Evolutionary conservation across 2,113 vertebrate genomes (phyloP).

Genomic region (Mus spicilegus): DNA sequence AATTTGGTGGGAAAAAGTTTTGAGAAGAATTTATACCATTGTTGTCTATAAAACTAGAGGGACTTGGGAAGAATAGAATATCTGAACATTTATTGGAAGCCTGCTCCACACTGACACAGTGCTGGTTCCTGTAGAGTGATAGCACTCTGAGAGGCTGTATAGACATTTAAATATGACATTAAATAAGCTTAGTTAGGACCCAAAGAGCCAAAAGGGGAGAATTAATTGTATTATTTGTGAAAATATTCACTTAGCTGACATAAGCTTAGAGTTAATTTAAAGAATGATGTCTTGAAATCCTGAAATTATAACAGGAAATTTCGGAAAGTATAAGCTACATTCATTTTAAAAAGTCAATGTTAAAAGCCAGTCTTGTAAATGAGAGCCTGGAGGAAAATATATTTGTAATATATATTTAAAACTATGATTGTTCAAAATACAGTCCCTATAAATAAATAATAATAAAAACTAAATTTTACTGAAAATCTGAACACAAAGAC

Average conservation of each 20-base stretch:
- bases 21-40: slow-evolving; percentile 12
- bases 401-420: slow-evolving; percentile 47
- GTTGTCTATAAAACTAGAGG: slow-evolving; percentile 10
- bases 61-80: slow-evolving; percentile 19
- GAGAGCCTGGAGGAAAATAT: neutral
- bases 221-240: slow-evolving; percentile 51
- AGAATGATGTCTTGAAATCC: slow-evolving; percentile 26
- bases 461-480: neutral
- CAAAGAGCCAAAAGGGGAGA: neutral
- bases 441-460: neutral
- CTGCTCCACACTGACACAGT: neutral
- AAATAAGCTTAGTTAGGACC: neutral
- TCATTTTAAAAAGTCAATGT: neutral
- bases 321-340: slow-evolving; percentile 21
- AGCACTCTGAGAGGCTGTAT: slow-evolving; percentile 9
- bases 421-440: slow-evolving; percentile 8
- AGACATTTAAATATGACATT: neutral
- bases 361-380: slow-evolving; percentile 18
- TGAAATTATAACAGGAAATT: slow-evolving; percentile 30
- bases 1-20: slow-evolving; percentile 36
- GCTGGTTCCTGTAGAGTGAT: neutral
- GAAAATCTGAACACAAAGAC: neutral
- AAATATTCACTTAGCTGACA: neutral
- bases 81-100: slow-evolving; percentile 41
- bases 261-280: slow-evolving; percentile 56